Evolutionary conservation across 2,797 vertebrate species (phyloP).

Genomic region (Geotrypetes seraphini): DNA sequence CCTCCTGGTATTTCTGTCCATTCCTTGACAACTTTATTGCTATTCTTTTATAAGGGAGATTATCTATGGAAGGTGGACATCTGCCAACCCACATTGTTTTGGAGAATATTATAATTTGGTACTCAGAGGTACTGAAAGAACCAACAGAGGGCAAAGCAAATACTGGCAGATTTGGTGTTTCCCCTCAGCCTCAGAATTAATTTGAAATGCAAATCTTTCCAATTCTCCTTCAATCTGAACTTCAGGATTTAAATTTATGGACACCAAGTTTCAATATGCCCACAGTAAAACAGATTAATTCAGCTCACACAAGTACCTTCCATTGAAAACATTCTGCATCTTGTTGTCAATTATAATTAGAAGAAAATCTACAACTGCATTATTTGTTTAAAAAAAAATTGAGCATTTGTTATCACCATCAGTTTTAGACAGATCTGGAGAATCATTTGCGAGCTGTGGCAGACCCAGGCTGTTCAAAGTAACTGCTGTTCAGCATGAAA

Average conservation of each 20-base stretch:
- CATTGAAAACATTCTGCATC: constrained; percentile 37
- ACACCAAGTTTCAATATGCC: constrained; percentile 2
- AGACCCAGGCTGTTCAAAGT: constrained; percentile 74
- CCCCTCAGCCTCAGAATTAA: too few species aligned
- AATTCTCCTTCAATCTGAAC: constrained; percentile 17
- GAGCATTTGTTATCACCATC: constrained; percentile 60
- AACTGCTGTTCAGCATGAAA: constrained; percentile 75
- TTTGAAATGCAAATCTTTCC: too few species aligned
- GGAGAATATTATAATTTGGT: too few species aligned
- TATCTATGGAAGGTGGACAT: too few species aligned
- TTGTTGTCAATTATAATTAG: constrained; percentile 74
- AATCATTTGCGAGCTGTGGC: constrained; percentile 65
- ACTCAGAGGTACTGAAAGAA: too few species aligned
- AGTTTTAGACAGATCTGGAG: constrained; percentile 62
- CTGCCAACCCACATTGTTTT: too few species aligned
- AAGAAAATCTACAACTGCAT: constrained; percentile 49
- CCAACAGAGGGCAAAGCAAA: too few species aligned
- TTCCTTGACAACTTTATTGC: too few species aligned
- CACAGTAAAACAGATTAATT: not conserved
- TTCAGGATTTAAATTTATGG: constrained; percentile 11
- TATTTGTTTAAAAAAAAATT: too few species aligned
- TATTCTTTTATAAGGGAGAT: too few species aligned
- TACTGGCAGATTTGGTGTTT: too few species aligned
- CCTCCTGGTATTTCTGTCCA: too few species aligned
- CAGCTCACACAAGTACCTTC: constrained; percentile 16